Evolutionary conservation across 2,113 vertebrate genomes (phyloP).

Genomic region (Syngnathus typhle): DNA sequence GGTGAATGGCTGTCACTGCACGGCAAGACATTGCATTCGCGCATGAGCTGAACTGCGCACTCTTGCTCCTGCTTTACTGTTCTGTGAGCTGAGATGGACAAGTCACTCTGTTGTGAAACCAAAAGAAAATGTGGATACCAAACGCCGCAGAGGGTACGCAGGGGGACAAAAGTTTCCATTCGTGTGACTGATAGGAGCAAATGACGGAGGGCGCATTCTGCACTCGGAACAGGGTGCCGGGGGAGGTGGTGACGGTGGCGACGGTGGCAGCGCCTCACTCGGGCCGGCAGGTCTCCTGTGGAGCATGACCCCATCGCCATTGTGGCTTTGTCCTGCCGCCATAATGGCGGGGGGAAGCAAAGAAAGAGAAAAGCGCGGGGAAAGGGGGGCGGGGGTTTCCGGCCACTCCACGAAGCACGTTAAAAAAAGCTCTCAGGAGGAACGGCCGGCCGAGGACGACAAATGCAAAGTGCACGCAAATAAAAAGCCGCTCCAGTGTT

Average conservation of each 20-base stretch:
- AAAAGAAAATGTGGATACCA: not conserved
- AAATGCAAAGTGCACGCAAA: constrained; percentile 37
- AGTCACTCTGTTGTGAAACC: constrained; percentile 3
- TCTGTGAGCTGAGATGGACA: not conserved
- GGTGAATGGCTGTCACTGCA: no score
- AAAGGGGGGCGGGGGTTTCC: no score
- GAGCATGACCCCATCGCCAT: constrained; percentile 65
- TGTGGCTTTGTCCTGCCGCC: constrained; percentile 50
- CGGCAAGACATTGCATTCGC: not conserved
- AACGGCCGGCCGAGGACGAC: constrained; percentile 37
- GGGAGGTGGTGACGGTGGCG: constrained; percentile 40
- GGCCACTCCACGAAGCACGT: no score
- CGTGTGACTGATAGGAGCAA: constrained; percentile 15
- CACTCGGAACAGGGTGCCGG: constrained; percentile 24
- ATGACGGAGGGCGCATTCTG: not conserved
- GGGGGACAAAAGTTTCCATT: constrained; percentile 48
- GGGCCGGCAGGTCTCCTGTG: constrained; percentile 67
- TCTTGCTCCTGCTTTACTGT: not conserved
- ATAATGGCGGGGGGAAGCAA: constrained; percentile 61
- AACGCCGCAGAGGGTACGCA: constrained; percentile 33
- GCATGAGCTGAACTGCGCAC: not conserved
- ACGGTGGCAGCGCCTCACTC: constrained; percentile 48
- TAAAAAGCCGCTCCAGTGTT: constrained; percentile 23
- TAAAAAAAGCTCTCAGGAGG: constrained; percentile 26
- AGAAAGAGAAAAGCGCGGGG: constrained; percentile 21